Base-by-base conservation (phyloP, 2,888 invertebrate species). In the Graphium colonna region DNA sequence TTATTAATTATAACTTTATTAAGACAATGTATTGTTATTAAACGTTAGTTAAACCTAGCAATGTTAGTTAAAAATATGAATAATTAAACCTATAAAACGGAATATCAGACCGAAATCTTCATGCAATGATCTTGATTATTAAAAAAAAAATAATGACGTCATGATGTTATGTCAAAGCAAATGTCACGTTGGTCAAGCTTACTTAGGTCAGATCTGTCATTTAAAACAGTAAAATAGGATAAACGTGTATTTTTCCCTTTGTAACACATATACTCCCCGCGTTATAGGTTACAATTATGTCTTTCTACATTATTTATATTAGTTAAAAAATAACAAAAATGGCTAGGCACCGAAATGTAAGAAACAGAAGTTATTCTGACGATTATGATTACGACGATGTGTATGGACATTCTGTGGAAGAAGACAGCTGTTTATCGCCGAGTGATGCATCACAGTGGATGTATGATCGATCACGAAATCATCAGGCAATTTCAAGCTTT, bases 371-470 rank as follows among this genome's bases (percentile, higher is more conserved):
- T 75, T 96, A 94, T 80, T 94, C 95, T 21, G 97, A 97, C 68
- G 98, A 98, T 71, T 97, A 96, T 74, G 97, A 97, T 70, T 96
- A 96, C 68, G 96, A 97, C 71, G 97, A 96, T 87, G 93, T 96
- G 56, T 98, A 97, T 77, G 98, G 98, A 9, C 96, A 96, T 79
- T 98, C 98, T 1, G 94, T 97, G 39, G 98, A 98, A 81, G 98
- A 98, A 73, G 97, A 97, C 74, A 95, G 93, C 79, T 95, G 95
- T 73, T 93, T 97, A 68, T 98, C 98, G 10, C 97, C 98, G 1
- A 95, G 95, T 72, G 96, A 97, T 88, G 91, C 93, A 36, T 92
- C 93, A 56, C 95, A 95, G 71, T 98, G 96, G 89, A 91, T 97
- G 72, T 98, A 93, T 73, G 96, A 97, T 73, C 92, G 97, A 41